These are phyloP conservation scores for Podarcis cretensis DNA, from an alignment of 2,113 vertebrate species.

Conservation along the genomic window DNA sequence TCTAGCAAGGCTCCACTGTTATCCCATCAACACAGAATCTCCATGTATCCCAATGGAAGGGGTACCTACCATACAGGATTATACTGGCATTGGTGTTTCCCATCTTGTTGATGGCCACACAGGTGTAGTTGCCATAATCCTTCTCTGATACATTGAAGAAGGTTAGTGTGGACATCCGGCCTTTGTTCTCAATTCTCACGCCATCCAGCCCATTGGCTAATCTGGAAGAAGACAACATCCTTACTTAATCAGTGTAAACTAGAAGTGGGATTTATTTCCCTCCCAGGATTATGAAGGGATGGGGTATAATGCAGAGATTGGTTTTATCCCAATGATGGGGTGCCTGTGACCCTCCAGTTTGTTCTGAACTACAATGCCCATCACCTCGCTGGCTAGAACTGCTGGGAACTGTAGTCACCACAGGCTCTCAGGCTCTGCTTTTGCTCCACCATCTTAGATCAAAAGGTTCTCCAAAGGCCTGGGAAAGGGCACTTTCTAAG, in stretches of 20 bases:
- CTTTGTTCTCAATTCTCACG: slow-evolving; percentile 93
- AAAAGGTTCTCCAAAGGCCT: not conserved
- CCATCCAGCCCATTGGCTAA: slow-evolving; percentile 90
- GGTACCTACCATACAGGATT: slow-evolving; percentile 91
- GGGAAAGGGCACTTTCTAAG: too few relatives aligned
- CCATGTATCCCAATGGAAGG: not conserved
- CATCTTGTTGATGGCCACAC: slow-evolving; percentile 93
- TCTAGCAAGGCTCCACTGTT: not conserved
- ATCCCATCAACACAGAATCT: not conserved
- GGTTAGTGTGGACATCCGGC: slow-evolving; percentile 90
- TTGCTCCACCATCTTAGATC: not conserved
- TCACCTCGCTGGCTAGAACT: too few relatives aligned
- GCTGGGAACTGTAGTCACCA: not conserved
- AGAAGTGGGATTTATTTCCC: not conserved
- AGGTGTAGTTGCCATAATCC: slow-evolving; percentile 99
- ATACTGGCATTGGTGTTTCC: slow-evolving; percentile 96
- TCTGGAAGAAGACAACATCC: slow-evolving; percentile 65
- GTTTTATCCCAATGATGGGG: not conserved
- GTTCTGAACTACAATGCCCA: too few relatives aligned
- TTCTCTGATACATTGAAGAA: slow-evolving; percentile 99
- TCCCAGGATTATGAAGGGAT: not conserved
- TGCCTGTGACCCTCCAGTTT: too few relatives aligned
- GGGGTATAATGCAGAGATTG: not conserved
- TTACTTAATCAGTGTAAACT: not conserved
- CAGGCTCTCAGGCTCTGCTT: not conserved